phyloP scores from a whole-genome alignment of 2,797 vertebrate species.

The Melanotaenia boesemani region DNA sequence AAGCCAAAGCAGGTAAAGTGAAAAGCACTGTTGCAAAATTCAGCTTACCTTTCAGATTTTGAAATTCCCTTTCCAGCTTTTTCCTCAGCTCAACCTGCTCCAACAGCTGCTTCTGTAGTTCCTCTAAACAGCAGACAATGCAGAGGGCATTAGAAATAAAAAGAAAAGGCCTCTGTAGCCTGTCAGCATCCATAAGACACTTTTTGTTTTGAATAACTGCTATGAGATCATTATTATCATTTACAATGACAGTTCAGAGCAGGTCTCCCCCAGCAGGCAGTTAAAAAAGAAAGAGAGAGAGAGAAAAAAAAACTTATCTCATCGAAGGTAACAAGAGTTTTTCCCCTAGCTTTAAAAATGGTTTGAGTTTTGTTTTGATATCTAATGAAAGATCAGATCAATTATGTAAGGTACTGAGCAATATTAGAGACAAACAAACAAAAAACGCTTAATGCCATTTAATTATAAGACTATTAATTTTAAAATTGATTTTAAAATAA shows the following conservation, averaged over 20 bases:
- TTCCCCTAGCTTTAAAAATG: background rate
- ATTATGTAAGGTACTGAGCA: background rate
- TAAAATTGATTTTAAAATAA: no score
- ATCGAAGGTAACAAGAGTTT: background rate
- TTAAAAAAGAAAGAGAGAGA: background rate
- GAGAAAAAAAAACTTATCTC: no score
- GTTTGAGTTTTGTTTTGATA: background rate
- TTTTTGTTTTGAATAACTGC: constrained; percentile 59
- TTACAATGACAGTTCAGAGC: constrained; percentile 45
- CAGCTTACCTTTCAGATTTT: constrained; percentile 93
- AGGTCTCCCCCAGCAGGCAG: constrained; percentile 38
- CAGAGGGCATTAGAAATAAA: constrained; percentile 29
- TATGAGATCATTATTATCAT: constrained; percentile 22
- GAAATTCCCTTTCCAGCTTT: constrained; percentile 97
- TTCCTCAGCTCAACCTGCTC: constrained; percentile 98
- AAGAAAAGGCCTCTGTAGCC: constrained; percentile 10
- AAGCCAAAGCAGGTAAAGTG: no score
- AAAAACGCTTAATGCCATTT: no score
- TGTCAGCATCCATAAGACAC: constrained; percentile 28
- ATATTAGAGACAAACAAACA: background rate
- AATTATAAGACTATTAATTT: no score
- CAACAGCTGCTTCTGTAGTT: constrained; percentile 95
- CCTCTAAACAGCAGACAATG: constrained; percentile 83
- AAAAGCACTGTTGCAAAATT: constrained; percentile 1
- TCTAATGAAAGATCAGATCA: background rate